phyloP scores from a whole-genome alignment of 2,797 vertebrate genomes.

The Melopsittacus undulatus region DNA sequence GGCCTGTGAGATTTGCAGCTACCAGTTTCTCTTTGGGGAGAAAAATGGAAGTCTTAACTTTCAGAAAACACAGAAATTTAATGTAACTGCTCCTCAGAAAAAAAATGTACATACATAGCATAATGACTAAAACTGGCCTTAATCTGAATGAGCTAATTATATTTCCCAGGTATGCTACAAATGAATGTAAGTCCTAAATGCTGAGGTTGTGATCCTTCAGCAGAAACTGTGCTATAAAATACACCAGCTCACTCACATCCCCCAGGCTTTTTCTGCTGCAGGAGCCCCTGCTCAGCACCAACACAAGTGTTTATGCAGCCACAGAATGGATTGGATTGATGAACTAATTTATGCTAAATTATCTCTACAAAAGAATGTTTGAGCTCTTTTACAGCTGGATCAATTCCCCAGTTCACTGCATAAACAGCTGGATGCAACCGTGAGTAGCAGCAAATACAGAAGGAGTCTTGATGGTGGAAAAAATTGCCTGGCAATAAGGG shows the following conservation, averaged over 20 bases:
- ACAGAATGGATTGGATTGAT: slow-evolving; percentile 61
- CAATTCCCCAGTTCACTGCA: neutral
- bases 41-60: neutral
- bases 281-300: neutral
- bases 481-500: neutral
- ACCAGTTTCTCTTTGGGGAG: neutral
- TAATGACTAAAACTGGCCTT: neutral
- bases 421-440: slow-evolving; percentile 30
- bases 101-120: neutral
- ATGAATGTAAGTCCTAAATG: accelerated
- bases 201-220: neutral
- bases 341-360: slow-evolving; percentile 44
- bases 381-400: slow-evolving; percentile 30
- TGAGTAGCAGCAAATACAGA: neutral
- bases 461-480: neutral
- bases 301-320: slow-evolving; percentile 15
- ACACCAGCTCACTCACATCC: neutral
- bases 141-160: neutral
- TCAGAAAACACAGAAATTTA: neutral
- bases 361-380: slow-evolving; percentile 11
- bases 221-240: neutral
- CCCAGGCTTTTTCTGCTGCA: neutral
- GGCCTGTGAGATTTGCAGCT: neutral
- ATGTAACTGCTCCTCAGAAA: accelerated
- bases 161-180: neutral